phyloP scores from a whole-genome alignment of 2,888 invertebrate genomes.

The Drosophila nr. perissopoda region DNA sequence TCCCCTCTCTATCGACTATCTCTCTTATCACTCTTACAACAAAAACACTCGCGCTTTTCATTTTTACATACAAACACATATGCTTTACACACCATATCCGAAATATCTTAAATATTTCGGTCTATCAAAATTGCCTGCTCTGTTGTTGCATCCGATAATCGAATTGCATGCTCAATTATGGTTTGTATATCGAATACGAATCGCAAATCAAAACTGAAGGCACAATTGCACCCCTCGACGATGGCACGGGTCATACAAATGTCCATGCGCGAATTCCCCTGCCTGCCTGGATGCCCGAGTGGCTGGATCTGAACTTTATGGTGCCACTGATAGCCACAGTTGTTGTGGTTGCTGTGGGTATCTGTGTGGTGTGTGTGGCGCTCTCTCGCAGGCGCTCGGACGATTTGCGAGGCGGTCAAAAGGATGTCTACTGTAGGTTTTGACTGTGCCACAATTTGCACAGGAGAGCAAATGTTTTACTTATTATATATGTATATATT shows the following conservation, averaged over 20 bases:
- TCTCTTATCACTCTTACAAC: slow-evolving; percentile 50
- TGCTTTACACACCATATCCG: background rate
- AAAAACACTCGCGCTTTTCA: slow-evolving; percentile 32
- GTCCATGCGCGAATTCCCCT: slow-evolving; percentile 86
- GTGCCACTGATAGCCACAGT: slow-evolving; percentile 95
- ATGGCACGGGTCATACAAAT: slow-evolving; percentile 85
- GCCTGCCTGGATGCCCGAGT: slow-evolving; percentile 92
- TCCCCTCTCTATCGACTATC: slow-evolving; percentile 38
- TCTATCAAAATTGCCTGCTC: slow-evolving; percentile 53
- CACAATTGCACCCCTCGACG: slow-evolving; percentile 92
- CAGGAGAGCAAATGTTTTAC: slow-evolving; percentile 14
- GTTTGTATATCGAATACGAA: slow-evolving; percentile 25
- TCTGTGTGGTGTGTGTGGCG: slow-evolving; percentile 95
- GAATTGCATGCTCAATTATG: slow-evolving; percentile 47
- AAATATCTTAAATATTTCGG: slow-evolving; percentile 39
- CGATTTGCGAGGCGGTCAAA: slow-evolving; percentile 92
- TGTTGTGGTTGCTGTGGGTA: slow-evolving; percentile 95
- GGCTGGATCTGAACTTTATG: slow-evolving; percentile 95
- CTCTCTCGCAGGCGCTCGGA: slow-evolving; percentile 92
- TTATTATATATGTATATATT: background rate
- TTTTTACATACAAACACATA: slow-evolving; percentile 21
- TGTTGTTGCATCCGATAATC: slow-evolving; percentile 58
- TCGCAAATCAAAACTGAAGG: slow-evolving; percentile 85
- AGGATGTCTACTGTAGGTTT: slow-evolving; percentile 91
- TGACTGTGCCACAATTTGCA: slow-evolving; percentile 9